These are phyloP conservation scores for Hartigia nigra DNA, from an alignment of 2,888 invertebrate genomes.

Conservation along the genomic window DNA sequence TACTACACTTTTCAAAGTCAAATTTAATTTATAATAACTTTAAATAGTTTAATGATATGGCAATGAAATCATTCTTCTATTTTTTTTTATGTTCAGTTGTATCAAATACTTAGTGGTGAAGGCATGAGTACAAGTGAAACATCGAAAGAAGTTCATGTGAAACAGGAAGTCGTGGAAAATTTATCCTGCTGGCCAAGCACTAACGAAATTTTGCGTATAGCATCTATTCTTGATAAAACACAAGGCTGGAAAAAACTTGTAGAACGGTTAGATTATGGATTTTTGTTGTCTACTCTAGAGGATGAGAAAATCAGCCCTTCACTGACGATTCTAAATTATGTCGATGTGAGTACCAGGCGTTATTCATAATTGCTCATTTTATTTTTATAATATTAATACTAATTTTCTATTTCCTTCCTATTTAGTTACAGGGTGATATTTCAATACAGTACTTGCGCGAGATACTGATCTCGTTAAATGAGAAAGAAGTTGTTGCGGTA, in stretches of 20 bases:
- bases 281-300: slow-evolving; percentile 68
- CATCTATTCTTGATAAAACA: slow-evolving; percentile 68
- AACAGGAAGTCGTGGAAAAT: slow-evolving; percentile 43
- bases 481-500: slow-evolving; percentile 57
- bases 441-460: slow-evolving; percentile 49
- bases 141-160: slow-evolving; percentile 45
- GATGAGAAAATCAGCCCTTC: slow-evolving; percentile 68
- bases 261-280: slow-evolving; percentile 67
- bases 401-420: slow-evolving; percentile 15
- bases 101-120: slow-evolving; percentile 17
- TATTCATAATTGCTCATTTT: slow-evolving; percentile 12
- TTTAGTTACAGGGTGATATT: slow-evolving; percentile 44
- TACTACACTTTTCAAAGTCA: background rate
- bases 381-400: slow-evolving; percentile 1
- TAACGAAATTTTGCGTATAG: slow-evolving; percentile 66
- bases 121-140: slow-evolving; percentile 19
- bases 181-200: slow-evolving; percentile 44
- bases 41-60: background rate
- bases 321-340: slow-evolving; percentile 69
- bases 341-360: slow-evolving; percentile 46
- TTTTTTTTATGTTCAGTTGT: background rate
- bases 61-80: background rate
- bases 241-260: slow-evolving; percentile 74
- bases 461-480: slow-evolving; percentile 61
- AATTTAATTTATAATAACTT: background rate